Conservation (phyloP, 2,888 invertebrate species). For the Tipula helvola region DNA sequence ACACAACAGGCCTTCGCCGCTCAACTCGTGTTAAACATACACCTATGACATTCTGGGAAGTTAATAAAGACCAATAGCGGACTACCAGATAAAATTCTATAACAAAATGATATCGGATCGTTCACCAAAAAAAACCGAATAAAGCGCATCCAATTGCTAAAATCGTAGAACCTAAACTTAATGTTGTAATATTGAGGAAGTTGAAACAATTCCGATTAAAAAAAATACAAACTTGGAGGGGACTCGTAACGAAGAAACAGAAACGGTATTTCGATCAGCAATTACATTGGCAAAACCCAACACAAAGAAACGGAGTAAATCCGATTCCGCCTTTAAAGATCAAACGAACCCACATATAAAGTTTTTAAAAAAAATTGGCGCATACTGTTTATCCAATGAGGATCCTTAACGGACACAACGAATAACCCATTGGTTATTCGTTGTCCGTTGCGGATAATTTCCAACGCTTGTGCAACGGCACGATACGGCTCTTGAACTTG, state of each 20-base stretch:
- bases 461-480: slow-evolving; percentile 86
- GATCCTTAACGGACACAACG: neutral
- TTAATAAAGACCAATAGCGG: neutral
- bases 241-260: neutral
- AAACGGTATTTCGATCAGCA: neutral
- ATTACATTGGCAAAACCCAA: neutral
- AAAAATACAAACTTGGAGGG: neutral
- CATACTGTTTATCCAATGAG: neutral
- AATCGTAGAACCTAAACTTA: neutral
- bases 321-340: neutral
- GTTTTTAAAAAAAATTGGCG: neutral
- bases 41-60: neutral
- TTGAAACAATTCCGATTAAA: neutral
- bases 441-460: no score
- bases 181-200: neutral
- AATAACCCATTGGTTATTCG: no score
- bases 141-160: neutral
- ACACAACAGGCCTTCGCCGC: neutral
- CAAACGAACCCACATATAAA: neutral
- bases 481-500: slow-evolving; percentile 91
- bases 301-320: neutral
- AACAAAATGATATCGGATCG: neutral
- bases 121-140: neutral
- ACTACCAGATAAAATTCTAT: neutral
- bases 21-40: neutral